Evolutionary conservation across 2,113 vertebrate species (phyloP).

Genomic region (Amphiprion ocellaris): DNA sequence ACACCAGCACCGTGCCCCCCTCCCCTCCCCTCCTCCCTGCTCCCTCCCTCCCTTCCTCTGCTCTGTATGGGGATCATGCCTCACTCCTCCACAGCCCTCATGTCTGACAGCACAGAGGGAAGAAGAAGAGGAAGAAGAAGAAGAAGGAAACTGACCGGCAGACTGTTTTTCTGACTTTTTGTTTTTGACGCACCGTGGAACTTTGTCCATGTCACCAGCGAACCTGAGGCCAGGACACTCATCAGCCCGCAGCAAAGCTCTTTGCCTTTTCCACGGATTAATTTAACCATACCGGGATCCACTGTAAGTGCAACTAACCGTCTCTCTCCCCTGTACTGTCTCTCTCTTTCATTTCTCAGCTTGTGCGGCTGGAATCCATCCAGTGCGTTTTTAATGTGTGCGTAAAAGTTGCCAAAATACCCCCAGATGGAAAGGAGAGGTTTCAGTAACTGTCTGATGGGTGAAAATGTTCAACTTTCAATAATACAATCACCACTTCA

Average conservation of each 20-base stretch:
- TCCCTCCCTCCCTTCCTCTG: conserved; percentile 27
- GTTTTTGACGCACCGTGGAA: conserved; percentile 64
- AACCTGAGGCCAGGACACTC: conserved; percentile 73
- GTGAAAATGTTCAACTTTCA: too few relatives aligned
- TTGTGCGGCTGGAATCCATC: too few relatives aligned
- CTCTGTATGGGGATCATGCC: conserved; percentile 76
- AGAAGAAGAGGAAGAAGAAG: conserved; percentile 34
- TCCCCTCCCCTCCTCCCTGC: not conserved
- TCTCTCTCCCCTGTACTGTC: not conserved
- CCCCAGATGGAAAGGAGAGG: too few relatives aligned
- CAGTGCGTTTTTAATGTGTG: not conserved
- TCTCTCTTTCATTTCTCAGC: not conserved
- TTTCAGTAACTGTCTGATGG: too few relatives aligned
- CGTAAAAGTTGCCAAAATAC: conserved; percentile 18
- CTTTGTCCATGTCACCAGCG: conserved; percentile 84
- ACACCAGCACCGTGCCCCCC: not conserved
- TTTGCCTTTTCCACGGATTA: conserved; percentile 84
- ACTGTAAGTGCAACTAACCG: conserved; percentile 82
- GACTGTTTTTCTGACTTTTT: conserved; percentile 57
- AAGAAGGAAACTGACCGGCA: conserved; percentile 45
- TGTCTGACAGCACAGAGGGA: conserved; percentile 76
- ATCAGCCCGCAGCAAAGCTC: conserved; percentile 63
- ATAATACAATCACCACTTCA: too few relatives aligned
- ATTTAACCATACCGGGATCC: conserved; percentile 79
- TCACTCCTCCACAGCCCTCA: conserved; percentile 78